Conservation (phyloP, 2,113 vertebrate species). For the Lampris megalopsis region DNA sequence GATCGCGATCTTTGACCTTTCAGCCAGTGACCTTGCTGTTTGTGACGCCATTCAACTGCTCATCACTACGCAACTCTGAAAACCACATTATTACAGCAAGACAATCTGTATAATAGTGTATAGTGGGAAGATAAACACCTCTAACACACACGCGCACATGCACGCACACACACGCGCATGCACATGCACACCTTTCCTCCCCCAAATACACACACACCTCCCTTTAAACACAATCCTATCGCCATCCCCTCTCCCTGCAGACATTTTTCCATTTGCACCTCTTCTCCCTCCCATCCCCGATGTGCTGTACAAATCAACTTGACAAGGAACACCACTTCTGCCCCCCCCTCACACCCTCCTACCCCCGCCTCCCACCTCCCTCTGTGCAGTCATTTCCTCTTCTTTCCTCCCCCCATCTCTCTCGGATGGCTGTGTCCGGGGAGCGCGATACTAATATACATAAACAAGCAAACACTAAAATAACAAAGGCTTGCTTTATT, state of each 20-base stretch:
- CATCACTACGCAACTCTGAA: no score
- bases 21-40: no score
- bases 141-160: background rate
- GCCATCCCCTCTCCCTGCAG: slow-evolving; percentile 66
- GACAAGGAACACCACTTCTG: slow-evolving; percentile 78
- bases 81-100: no score
- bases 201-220: slow-evolving; percentile 41
- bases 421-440: slow-evolving; percentile 9
- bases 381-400: slow-evolving; percentile 1
- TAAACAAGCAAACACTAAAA: slow-evolving; percentile 65
- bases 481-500: slow-evolving; percentile 24
- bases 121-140: background rate
- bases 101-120: no score
- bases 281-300: slow-evolving; percentile 73
- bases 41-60: no score
- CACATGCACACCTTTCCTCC: background rate
- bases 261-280: slow-evolving; percentile 87
- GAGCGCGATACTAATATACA: slow-evolving; percentile 65
- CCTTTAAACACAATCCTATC: slow-evolving; percentile 38
- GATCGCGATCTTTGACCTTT: no score
- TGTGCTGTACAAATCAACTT: slow-evolving; percentile 69
- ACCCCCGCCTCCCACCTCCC: slow-evolving; percentile 28
- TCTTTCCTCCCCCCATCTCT: slow-evolving; percentile 7
- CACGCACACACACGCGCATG: background rate
- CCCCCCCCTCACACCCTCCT: slow-evolving; percentile 47